Evolutionary conservation across 1,140 invertebrate species (phyloP).

Genomic region (Drosophila arawakana): DNA sequence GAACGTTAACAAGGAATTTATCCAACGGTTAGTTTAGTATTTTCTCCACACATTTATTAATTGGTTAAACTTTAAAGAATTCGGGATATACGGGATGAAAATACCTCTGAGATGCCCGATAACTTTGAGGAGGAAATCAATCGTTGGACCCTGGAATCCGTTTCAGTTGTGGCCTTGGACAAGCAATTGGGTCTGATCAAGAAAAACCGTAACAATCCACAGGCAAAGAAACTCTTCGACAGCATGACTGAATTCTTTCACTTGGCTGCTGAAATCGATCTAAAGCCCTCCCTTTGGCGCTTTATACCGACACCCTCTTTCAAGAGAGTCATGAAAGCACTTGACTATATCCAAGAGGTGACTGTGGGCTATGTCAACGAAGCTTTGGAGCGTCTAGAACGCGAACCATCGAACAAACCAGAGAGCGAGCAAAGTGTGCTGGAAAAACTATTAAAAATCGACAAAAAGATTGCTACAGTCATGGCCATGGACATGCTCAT

Average conservation of each 20-base stretch:
- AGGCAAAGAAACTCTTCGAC: slow-evolving; percentile 49
- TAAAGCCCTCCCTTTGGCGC: slow-evolving; percentile 88
- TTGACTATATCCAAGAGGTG: slow-evolving; percentile 68
- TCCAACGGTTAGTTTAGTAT: slow-evolving; percentile 56
- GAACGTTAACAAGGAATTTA: slow-evolving; percentile 71
- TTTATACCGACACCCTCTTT: slow-evolving; percentile 86
- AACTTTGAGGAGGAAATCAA: slow-evolving; percentile 88
- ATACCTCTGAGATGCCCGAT: slow-evolving; percentile 86
- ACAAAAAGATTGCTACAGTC: slow-evolving; percentile 84
- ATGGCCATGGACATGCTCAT: slow-evolving; percentile 84
- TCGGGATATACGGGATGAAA: slow-evolving; percentile 81
- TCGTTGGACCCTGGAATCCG: slow-evolving; percentile 90
- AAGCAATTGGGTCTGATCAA: slow-evolving; percentile 75
- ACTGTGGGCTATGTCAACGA: slow-evolving; percentile 60
- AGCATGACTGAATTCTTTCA: slow-evolving; percentile 86
- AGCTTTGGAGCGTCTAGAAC: slow-evolving; percentile 62
- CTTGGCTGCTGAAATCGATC: slow-evolving; percentile 85
- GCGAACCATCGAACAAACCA: slow-evolving; percentile 40
- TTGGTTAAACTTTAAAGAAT: slow-evolving; percentile 30
- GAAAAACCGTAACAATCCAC: slow-evolving; percentile 22
- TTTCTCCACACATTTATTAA: not conserved
- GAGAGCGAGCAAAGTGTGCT: slow-evolving; percentile 77
- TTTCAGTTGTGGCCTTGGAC: slow-evolving; percentile 88
- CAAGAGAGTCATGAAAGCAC: slow-evolving; percentile 85
- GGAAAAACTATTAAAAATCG: slow-evolving; percentile 84